phyloP scores from a whole-genome alignment of 1,140 invertebrate genomes.

The Bombus terrestris region DNA sequence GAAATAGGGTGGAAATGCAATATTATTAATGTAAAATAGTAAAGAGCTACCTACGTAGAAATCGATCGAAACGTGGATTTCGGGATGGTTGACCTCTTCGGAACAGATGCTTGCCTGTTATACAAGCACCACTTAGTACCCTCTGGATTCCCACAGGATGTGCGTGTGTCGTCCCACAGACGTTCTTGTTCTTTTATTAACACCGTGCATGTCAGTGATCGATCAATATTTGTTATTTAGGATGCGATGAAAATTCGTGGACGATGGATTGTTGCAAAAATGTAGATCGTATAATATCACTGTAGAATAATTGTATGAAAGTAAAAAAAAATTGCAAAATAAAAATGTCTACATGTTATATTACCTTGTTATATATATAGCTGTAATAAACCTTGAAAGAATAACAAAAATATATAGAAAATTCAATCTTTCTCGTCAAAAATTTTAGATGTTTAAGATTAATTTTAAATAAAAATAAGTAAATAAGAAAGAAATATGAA shows the following conservation, averaged over 20 bases:
- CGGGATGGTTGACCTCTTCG: conserved; percentile 47
- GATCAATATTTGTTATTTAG: background rate
- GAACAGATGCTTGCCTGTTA: conserved; percentile 63
- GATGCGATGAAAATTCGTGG: background rate
- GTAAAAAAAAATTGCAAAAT: background rate
- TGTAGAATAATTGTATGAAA: background rate
- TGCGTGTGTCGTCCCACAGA: conserved; percentile 14
- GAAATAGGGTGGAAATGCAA: background rate
- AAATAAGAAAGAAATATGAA: background rate
- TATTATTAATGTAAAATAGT: background rate
- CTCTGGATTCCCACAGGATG: conserved; percentile 75
- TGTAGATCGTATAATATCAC: background rate
- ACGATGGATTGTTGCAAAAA: background rate
- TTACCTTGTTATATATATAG: too few relatives aligned
- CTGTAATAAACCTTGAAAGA: too few relatives aligned
- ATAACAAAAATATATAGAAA: too few relatives aligned
- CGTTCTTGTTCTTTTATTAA: background rate
- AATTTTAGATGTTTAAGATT: too few relatives aligned
- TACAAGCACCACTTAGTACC: conserved; percentile 74
- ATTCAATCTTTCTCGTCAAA: too few relatives aligned
- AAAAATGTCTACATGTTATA: background rate
- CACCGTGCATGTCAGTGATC: too few relatives aligned
- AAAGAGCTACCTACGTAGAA: conserved; percentile 8
- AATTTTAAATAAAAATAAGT: too few relatives aligned
- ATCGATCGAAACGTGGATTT: conserved; percentile 57